Evolutionary conservation across 2,888 invertebrate species (phyloP).

Genomic region (Pseudanteris insignis): DNA sequence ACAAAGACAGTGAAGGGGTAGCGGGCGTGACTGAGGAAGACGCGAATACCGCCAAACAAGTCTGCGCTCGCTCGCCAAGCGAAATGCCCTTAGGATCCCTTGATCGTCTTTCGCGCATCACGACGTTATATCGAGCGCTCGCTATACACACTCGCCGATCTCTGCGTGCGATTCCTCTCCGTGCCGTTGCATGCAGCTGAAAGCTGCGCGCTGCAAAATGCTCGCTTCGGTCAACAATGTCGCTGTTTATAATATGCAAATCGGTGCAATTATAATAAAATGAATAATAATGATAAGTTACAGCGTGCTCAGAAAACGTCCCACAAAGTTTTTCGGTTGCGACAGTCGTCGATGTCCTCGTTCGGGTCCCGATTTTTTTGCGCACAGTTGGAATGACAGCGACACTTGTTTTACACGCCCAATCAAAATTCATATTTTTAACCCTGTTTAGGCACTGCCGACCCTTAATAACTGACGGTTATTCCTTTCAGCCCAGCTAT

Average conservation of each 20-base stretch:
- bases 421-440: too few species aligned
- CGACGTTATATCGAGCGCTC: slow-evolving; percentile 27
- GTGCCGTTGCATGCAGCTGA: slow-evolving; percentile 8
- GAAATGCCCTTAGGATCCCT: slow-evolving; percentile 49
- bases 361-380: too few species aligned
- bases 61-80: slow-evolving; percentile 58
- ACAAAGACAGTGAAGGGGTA: slow-evolving; percentile 50
- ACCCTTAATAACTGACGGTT: too few species aligned
- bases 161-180: slow-evolving; percentile 1
- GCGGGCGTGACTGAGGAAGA: too few species aligned
- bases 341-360: too few species aligned
- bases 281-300: slow-evolving; percentile 26
- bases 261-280: slow-evolving; percentile 17
- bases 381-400: too few species aligned
- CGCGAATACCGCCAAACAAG: slow-evolving; percentile 53
- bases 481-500: too few species aligned
- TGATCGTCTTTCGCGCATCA: slow-evolving; percentile 35
- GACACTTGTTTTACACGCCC: too few species aligned
- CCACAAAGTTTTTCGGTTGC: too few species aligned
- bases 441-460: too few species aligned
- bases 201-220: background rate
- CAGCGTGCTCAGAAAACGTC: slow-evolving; percentile 2
- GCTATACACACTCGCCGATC: slow-evolving; percentile 13
- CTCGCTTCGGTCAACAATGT: too few species aligned
- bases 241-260: slow-evolving; percentile 21